Conservation (phyloP, 2,888 invertebrate genomes). For the Chouioia cunea region DNA sequence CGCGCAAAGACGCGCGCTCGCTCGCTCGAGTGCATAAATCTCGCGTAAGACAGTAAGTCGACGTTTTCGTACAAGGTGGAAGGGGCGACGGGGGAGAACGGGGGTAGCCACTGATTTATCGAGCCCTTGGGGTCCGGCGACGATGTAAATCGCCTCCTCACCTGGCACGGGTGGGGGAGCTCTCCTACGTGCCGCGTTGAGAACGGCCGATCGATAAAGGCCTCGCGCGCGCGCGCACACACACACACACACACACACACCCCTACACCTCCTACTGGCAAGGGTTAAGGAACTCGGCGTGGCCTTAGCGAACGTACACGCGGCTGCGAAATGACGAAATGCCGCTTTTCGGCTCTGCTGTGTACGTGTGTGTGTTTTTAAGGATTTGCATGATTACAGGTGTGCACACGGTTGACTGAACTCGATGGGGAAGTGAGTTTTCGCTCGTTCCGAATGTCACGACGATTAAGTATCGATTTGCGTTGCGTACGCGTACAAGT, state of each 20-base stretch:
- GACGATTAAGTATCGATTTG: no score
- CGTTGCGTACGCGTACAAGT: no score
- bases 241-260: constrained; percentile 47
- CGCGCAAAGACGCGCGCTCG: no score
- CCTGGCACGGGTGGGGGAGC: background rate
- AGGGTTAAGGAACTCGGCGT: constrained; percentile 63
- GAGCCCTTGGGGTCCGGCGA: constrained; percentile 40
- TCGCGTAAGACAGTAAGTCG: no score
- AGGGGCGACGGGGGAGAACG: no score
- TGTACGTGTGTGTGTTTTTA: background rate
- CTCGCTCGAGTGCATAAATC: no score
- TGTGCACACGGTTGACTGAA: background rate
- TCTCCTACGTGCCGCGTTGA: no score
- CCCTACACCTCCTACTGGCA: constrained; percentile 36
- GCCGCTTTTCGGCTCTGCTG: background rate
- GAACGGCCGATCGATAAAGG: background rate
- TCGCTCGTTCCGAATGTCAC: no score
- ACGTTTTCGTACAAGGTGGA: no score
- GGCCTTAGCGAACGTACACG: background rate
- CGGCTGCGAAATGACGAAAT: background rate
- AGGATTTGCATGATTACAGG: background rate
- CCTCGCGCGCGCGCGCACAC: constrained; percentile 27
- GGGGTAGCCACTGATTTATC: no score
- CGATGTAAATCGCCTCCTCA: constrained; percentile 61
- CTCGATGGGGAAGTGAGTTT: background rate